A percentile compares a stretch with the other conserved stretches of the same genome.
Conservation (phyloP, 2,888 invertebrate genomes). For the Chromoteleia sp. region DNA sequence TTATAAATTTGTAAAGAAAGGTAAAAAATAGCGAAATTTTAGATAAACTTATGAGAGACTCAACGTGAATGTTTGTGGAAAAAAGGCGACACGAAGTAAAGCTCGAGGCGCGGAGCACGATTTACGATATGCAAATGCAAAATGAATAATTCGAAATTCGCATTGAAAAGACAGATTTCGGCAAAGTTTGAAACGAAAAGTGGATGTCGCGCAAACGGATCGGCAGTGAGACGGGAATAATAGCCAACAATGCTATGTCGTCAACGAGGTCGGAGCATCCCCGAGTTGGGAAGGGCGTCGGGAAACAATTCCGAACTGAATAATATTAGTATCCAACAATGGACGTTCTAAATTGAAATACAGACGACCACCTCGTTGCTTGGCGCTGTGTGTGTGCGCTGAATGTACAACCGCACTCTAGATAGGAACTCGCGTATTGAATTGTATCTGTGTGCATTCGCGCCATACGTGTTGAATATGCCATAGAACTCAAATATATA, state of each 20-base stretch:
- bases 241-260: slow-evolving; percentile 70
- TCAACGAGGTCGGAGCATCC: slow-evolving; percentile 70
- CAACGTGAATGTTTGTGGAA: no score
- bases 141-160: slow-evolving; percentile 69
- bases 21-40: no score
- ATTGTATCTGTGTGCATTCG: slow-evolving; percentile 65
- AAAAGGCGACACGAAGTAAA: slow-evolving; percentile 13
- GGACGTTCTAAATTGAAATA: slow-evolving; percentile 83
- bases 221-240: slow-evolving; percentile 70
- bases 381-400: slow-evolving; percentile 68
- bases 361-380: slow-evolving; percentile 75
- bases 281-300: slow-evolving; percentile 75
- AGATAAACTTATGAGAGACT: no score
- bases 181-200: slow-evolving; percentile 71
- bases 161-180: slow-evolving; percentile 71
- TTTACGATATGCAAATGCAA: slow-evolving; percentile 66
- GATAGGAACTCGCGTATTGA: slow-evolving; percentile 62
- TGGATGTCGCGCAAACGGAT: slow-evolving; percentile 69
- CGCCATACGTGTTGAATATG: slow-evolving; percentile 59
- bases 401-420: slow-evolving; percentile 64
- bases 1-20: no score
- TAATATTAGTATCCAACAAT: slow-evolving; percentile 84
- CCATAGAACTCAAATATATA: slow-evolving; percentile 53
- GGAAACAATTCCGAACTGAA: slow-evolving; percentile 83
- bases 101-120: slow-evolving; percentile 17